Conservation (phyloP, 1,140 invertebrate genomes). For the Drosophila baimaii region DNA sequence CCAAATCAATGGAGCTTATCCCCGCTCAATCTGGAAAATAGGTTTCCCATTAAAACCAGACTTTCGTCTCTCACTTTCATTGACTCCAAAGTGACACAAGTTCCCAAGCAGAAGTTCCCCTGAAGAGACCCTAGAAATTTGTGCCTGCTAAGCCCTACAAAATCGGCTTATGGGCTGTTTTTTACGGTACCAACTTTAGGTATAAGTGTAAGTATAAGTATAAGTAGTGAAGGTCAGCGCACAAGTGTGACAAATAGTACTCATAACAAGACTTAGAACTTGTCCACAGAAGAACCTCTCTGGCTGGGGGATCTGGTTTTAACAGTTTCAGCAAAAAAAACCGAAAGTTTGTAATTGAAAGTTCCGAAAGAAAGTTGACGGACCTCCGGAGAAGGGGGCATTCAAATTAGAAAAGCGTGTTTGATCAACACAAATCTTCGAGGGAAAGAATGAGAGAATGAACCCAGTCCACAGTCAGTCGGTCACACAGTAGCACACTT, state of each 20-base stretch:
- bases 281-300: conserved; percentile 2
- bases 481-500: conserved; percentile 69
- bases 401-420: conserved; percentile 63
- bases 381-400: conserved; percentile 48
- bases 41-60: neutral
- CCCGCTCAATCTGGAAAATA: neutral
- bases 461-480: conserved; percentile 15
- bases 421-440: conserved; percentile 47
- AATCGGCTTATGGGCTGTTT: conserved; percentile 33
- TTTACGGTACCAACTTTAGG: neutral
- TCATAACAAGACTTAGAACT: conserved; percentile 54
- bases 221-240: conserved; percentile 39
- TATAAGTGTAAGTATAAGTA: too few species aligned
- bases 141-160: conserved; percentile 11
- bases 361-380: conserved; percentile 70
- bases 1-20: neutral
- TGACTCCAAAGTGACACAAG: neutral
- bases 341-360: conserved; percentile 78
- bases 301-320: conserved; percentile 33
- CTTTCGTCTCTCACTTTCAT: conserved; percentile 27
- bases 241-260: conserved; percentile 48
- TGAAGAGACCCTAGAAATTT: conserved; percentile 5
- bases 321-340: conserved; percentile 58
- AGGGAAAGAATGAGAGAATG: conserved; percentile 29
- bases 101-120: conserved; percentile 24